Evolutionary conservation across 2,797 vertebrate genomes (phyloP).

Genomic region (Tadarida brasiliensis): DNA sequence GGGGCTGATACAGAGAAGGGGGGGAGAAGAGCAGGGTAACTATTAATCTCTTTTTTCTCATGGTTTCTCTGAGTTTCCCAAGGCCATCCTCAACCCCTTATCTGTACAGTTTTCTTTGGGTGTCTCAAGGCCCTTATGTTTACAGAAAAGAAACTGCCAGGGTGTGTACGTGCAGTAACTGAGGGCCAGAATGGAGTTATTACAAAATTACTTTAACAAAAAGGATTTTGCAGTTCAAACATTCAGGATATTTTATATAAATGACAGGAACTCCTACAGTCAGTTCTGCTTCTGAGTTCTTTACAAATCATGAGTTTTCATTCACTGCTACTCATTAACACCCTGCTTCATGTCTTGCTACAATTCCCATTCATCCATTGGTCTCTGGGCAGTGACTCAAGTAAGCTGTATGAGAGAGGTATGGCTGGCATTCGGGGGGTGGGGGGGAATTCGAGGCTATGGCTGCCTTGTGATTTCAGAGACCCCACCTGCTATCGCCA

Average conservation of each 20-base stretch:
- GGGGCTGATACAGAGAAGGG: too few species aligned
- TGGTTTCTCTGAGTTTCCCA: too few species aligned
- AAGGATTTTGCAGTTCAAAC: not conserved
- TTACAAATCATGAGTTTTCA: slow-evolving; percentile 10
- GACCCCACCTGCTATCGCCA: not conserved
- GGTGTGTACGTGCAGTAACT: too few species aligned
- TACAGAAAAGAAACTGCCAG: too few species aligned
- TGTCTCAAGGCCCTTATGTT: too few species aligned
- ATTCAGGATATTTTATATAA: not conserved
- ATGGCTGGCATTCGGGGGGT: not conserved
- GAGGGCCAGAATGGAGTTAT: too few species aligned
- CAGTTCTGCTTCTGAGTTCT: not conserved
- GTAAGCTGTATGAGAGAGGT: not conserved
- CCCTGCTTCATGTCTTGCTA: not conserved
- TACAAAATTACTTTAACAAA: too few species aligned
- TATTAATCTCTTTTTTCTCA: too few species aligned
- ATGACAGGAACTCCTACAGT: not conserved
- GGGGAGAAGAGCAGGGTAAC: too few species aligned
- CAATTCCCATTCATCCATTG: not conserved
- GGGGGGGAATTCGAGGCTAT: not conserved
- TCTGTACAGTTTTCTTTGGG: too few species aligned
- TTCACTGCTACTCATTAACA: not conserved
- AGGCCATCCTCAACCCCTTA: too few species aligned
- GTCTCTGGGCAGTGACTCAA: not conserved
- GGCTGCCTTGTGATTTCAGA: not conserved